Conservation (phyloP, 2,888 invertebrate species). For the Heliconius sara region DNA sequence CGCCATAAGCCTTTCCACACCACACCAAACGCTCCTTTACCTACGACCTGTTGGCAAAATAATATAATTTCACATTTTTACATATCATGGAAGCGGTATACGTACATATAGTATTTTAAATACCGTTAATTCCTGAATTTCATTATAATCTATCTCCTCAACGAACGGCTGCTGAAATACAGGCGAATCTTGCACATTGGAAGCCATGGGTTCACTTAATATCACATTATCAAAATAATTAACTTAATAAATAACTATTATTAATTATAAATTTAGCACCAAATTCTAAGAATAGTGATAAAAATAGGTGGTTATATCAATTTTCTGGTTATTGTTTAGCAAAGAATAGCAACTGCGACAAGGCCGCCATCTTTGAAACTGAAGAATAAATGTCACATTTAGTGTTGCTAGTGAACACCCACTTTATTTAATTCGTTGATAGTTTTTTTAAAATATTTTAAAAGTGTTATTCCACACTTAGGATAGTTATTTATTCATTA, state of each 20-base stretch:
- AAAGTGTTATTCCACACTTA: too few species aligned
- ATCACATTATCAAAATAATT: constrained; percentile 82
- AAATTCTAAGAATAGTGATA: constrained; percentile 52
- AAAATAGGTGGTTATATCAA: constrained; percentile 70
- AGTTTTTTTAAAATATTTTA: too few species aligned
- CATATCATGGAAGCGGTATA: constrained; percentile 37
- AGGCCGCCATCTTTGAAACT: constrained; percentile 82
- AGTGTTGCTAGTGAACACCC: background rate
- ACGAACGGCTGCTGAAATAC: constrained; percentile 85
- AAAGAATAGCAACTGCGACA: constrained; percentile 82
- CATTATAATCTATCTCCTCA: constrained; percentile 90
- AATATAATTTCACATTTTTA: constrained; percentile 40
- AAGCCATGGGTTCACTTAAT: constrained; percentile 81
- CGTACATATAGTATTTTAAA: constrained; percentile 38
- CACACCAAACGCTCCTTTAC: constrained; percentile 97
- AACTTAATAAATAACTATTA: constrained; percentile 58
- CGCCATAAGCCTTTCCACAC: constrained; percentile 96
- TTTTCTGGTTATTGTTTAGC: constrained; percentile 81
- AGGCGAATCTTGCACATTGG: constrained; percentile 79
- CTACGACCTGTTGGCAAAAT: constrained; percentile 87
- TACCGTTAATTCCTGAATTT: constrained; percentile 89
- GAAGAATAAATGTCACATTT: constrained; percentile 58
- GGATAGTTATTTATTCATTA: too few species aligned
- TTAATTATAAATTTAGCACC: constrained; percentile 50
- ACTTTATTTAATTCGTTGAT: background rate